Conservation (phyloP, 2,888 invertebrate genomes). For the Copidosoma aretas region DNA sequence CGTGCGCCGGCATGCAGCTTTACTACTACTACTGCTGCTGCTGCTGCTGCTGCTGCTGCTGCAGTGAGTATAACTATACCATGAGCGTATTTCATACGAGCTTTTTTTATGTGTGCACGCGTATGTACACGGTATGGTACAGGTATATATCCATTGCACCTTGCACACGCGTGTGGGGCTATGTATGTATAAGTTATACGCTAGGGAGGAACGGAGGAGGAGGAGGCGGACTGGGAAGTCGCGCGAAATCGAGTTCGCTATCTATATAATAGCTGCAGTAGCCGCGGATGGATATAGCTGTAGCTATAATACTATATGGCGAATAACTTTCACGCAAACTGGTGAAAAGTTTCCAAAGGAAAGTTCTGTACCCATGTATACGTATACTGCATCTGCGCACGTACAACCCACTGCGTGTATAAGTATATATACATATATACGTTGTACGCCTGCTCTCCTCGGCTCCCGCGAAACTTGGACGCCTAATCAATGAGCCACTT, state of each 20-base stretch:
- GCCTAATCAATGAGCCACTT: constrained; percentile 40
- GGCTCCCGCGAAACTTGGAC: constrained; percentile 25
- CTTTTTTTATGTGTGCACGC: not conserved
- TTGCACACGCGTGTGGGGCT: no score
- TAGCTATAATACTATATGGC: not conserved
- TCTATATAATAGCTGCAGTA: constrained; percentile 6
- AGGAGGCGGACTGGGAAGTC: constrained; percentile 27
- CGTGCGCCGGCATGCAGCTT: constrained; percentile 16
- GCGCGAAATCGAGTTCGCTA: constrained; percentile 33
- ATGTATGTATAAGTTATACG: no score
- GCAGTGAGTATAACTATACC: no score
- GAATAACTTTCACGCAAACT: constrained; percentile 45
- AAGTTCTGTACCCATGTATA: constrained; percentile 38
- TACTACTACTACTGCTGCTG: not conserved
- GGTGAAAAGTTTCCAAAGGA: constrained; percentile 48
- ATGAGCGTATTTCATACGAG: not conserved
- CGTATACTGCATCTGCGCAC: no score
- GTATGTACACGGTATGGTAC: not conserved
- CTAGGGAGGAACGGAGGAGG: no score
- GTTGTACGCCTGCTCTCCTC: not conserved
- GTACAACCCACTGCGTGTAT: no score
- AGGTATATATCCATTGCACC: no score
- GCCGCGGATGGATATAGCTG: not conserved
- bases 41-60: not conserved
- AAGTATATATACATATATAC: no score